Conservation (phyloP, 2,797 vertebrate genomes). For the Mastacembelus armatus region DNA sequence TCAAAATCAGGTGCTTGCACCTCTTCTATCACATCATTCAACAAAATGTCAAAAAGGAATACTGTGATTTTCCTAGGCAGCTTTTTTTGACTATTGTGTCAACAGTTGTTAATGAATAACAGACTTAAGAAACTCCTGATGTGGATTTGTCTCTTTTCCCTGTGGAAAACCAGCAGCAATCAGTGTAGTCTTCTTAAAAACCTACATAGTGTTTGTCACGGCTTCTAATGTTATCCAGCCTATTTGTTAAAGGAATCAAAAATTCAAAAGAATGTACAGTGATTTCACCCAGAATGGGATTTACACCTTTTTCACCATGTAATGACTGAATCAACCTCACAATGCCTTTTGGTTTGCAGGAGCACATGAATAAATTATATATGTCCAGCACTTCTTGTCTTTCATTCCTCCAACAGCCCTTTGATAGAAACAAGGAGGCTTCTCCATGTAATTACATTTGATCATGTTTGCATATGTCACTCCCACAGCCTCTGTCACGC, state of each 20-base stretch:
- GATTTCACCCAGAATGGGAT: slow-evolving; percentile 64
- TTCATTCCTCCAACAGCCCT: slow-evolving; percentile 64
- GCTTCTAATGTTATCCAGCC: slow-evolving; percentile 12
- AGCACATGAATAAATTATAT: slow-evolving; percentile 69
- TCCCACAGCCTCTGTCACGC: slow-evolving; percentile 75
- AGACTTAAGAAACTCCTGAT: neutral
- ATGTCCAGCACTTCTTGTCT: slow-evolving; percentile 63
- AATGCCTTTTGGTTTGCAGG: slow-evolving; percentile 59
- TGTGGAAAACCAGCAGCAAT: slow-evolving; percentile 25
- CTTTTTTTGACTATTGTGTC: no score
- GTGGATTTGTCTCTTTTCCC: slow-evolving; percentile 26
- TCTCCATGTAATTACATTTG: slow-evolving; percentile 82
- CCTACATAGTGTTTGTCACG: slow-evolving; percentile 27
- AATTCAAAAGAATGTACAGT: slow-evolving; percentile 48
- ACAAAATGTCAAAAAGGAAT: neutral
- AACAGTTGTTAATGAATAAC: neutral
- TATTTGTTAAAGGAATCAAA: slow-evolving; percentile 48
- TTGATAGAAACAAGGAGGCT: slow-evolving; percentile 77
- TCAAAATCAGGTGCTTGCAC: neutral
- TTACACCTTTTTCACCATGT: slow-evolving; percentile 62
- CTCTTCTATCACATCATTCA: no score
- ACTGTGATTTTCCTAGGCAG: neutral
- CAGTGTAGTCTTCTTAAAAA: slow-evolving; percentile 23
- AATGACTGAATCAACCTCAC: slow-evolving; percentile 66
- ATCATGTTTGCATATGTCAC: slow-evolving; percentile 81